Conservation (phyloP, 2,113 vertebrate genomes). For the Phocoena phocoena region DNA sequence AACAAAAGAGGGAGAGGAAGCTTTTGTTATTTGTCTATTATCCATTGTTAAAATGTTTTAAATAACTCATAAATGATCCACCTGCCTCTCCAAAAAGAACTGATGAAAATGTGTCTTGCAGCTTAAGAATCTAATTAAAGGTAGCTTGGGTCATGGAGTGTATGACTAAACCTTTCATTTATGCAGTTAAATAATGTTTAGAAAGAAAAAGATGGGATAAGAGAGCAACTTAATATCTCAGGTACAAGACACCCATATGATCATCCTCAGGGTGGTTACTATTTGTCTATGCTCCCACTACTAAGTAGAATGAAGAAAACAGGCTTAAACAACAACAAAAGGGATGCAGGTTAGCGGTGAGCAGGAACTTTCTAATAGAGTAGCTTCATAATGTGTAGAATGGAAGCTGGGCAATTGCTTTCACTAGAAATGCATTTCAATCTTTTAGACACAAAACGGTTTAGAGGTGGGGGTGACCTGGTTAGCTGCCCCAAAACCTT, state of each 20-base stretch:
- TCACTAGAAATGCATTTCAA: constrained; percentile 2
- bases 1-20: not conserved
- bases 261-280: not conserved
- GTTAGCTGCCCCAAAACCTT: not conserved
- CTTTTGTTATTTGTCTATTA: constrained; percentile 31
- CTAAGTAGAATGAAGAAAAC: not conserved
- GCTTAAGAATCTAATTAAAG: constrained; percentile 54
- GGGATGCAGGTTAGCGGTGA: not conserved
- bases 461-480: not conserved
- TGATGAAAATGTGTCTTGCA: constrained; percentile 36
- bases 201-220: constrained; percentile 25
- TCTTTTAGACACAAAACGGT: not conserved
- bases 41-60: constrained; percentile 31
- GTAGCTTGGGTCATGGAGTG: not conserved
- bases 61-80: not conserved
- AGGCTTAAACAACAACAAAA: not conserved
- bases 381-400: not conserved
- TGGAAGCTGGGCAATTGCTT: not conserved
- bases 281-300: not conserved
- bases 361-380: not conserved
- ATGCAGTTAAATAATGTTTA: not conserved
- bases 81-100: constrained; percentile 25
- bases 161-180: constrained; percentile 34
- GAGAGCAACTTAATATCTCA: not conserved
- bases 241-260: not conserved